Evolutionary conservation across 2,113 vertebrate species (phyloP), one percentile per base, ranked within the genome.

Genomic region (Hydrolagus affinis): DNA sequence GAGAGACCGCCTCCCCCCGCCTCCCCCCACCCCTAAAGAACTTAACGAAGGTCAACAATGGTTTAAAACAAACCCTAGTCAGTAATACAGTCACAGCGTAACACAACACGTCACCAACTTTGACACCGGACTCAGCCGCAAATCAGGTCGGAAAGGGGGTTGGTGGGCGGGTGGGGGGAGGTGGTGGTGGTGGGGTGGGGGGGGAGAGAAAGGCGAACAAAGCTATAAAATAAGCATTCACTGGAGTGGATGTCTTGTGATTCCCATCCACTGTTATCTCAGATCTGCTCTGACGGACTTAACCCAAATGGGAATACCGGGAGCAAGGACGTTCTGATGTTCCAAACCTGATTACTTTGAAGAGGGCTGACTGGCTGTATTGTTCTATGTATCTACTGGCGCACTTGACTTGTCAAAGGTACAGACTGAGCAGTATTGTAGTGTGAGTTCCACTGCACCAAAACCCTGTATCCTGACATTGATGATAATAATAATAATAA

Each of bases 321-420:
- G 28, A 83, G 77, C 60, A 83, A 80, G 57, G 77, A 62, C 77
- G 66, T 19, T 83, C 60, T 19, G 60, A 83, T 66, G 66, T 80
- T 80, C 28, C 17, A 60, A 80, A 28, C 64, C 77, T 62, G 77
- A 62, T 32, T 64, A 28, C 60, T 64, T 83, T 83, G 10, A 23
- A 30, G 60, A 83, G 9, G 77, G 19, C 25, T 83, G 60, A 30
- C 25, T 83, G 60, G 15, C 2, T 6, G 28, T 8, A 28, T 83
- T 83, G 77, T 83, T 83, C 77, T 83, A 83, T 64, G 64, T 66
- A 83, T 83, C 77, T 83, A 12, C 60, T 62, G 19, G 14, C 30
- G 62, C 25, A 28, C 64, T 32, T 64, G 30, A 15, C 30, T 74
- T 21, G 73, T 75, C 73, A 75, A 75, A 83, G 60, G 66, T 19